These are phyloP conservation scores for Myotis davidii DNA, from an alignment of 2,113 vertebrate genomes.

Conservation along the genomic window DNA sequence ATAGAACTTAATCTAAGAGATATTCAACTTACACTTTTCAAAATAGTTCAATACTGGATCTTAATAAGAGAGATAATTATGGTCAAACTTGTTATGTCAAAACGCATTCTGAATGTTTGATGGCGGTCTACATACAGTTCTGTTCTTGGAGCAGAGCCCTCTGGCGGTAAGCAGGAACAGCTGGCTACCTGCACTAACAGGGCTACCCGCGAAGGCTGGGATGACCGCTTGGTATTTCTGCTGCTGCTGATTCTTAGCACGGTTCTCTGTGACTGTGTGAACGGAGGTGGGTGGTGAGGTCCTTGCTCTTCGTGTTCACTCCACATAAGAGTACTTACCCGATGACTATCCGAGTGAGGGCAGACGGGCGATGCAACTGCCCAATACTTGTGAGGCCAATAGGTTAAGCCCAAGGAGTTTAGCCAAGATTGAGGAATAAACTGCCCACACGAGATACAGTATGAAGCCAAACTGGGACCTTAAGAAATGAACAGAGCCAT, in stretches of 20 bases:
- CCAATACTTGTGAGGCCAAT: background rate
- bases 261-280: conserved; percentile 85
- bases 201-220: conserved; percentile 89
- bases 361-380: background rate
- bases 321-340: background rate
- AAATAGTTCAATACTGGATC: background rate
- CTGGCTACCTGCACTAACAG: conserved; percentile 93
- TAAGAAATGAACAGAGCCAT: background rate
- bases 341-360: fast-evolving
- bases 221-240: conserved; percentile 86
- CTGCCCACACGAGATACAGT: background rate
- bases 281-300: background rate
- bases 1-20: conserved; percentile 3
- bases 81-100: background rate
- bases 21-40: background rate
- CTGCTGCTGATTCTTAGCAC: conserved; percentile 87
- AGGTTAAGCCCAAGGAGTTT: background rate
- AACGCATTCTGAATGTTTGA: background rate
- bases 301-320: background rate
- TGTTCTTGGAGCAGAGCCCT: conserved; percentile 52
- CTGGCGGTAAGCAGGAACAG: conserved; percentile 88
- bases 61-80: conserved; percentile 22
- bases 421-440: background rate
- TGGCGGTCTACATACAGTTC: background rate
- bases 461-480: background rate